Evolutionary conservation across 2,113 vertebrate genomes (phyloP).

Genomic region (Siphamia tubifer): DNA sequence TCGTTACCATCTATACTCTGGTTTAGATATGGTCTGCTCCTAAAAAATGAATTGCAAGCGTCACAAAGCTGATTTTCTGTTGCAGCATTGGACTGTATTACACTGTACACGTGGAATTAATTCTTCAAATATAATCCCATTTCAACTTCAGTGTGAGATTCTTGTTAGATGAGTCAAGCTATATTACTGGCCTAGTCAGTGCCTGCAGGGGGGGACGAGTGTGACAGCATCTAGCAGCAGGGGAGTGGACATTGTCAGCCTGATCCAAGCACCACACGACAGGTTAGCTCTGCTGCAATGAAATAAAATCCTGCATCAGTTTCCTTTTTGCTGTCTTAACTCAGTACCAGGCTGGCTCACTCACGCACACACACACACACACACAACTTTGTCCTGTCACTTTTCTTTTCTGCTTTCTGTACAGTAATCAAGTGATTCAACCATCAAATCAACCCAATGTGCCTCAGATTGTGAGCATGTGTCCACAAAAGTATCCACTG

Average conservation of each 20-base stretch:
- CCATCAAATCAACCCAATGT: constrained; percentile 40
- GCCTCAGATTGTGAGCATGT: neutral
- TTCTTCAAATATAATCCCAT: constrained; percentile 37
- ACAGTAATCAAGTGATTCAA: constrained; percentile 60
- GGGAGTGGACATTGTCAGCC: constrained; percentile 55
- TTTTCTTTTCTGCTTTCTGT: constrained; percentile 25
- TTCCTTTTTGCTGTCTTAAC: constrained; percentile 32
- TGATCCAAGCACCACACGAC: constrained; percentile 51
- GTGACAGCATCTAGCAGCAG: constrained; percentile 54
- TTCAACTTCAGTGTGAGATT: constrained; percentile 42
- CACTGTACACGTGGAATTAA: constrained; percentile 34
- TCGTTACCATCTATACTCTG: too few species aligned
- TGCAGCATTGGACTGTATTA: neutral
- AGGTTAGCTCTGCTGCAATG: constrained; percentile 47
- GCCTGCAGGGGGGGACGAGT: constrained; percentile 39
- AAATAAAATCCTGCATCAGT: constrained; percentile 55
- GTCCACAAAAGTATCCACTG: neutral
- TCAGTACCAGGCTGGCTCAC: neutral
- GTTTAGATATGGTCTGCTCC: neutral
- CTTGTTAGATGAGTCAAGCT: constrained; percentile 61
- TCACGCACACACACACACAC: too few species aligned
- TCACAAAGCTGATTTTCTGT: neutral
- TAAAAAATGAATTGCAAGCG: neutral
- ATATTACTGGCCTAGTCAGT: constrained; percentile 36
- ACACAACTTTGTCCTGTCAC: constrained; percentile 25